Evolutionary conservation across 2,113 vertebrate species (phyloP).

Genomic region (Corythornis madagascariensis): DNA sequence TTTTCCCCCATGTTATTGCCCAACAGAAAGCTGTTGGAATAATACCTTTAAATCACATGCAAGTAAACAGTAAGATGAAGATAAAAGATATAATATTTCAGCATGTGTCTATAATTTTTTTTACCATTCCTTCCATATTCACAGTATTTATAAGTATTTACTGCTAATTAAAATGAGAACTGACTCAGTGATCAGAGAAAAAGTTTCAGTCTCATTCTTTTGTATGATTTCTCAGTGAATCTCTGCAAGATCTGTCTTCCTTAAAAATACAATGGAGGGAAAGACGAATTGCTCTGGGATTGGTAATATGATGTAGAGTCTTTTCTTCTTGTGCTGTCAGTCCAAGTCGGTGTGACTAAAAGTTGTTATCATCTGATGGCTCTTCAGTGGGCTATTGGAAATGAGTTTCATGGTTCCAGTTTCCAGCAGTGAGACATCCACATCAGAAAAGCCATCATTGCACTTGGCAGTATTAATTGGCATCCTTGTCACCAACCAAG

Average conservation of each 20-base stretch:
- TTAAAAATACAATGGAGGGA: slow-evolving; percentile 22
- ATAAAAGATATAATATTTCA: background rate
- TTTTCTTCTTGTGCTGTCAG: slow-evolving; percentile 54
- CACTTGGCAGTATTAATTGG: slow-evolving; percentile 65
- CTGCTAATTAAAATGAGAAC: slow-evolving; percentile 1
- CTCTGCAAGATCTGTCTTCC: background rate
- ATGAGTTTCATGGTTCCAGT: slow-evolving; percentile 62
- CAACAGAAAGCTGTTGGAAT: background rate
- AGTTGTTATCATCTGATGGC: slow-evolving; percentile 45
- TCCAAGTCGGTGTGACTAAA: slow-evolving; percentile 43
- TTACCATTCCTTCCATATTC: background rate
- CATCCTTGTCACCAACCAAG: slow-evolving; percentile 54
- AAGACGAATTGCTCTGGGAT: background rate
- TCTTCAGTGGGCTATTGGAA: slow-evolving; percentile 42
- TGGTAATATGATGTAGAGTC: slow-evolving; percentile 11
- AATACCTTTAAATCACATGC: background rate
- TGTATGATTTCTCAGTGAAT: slow-evolving; percentile 10
- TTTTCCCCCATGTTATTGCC: background rate
- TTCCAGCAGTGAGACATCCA: slow-evolving; percentile 55
- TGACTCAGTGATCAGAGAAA: background rate
- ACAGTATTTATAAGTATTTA: background rate
- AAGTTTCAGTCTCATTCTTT: background rate
- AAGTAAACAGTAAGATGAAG: background rate
- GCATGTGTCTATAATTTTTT: background rate
- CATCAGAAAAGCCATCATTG: slow-evolving; percentile 53